phyloP scores from a whole-genome alignment of 2,888 invertebrate genomes.

The Caenorhabditis angaria region DNA sequence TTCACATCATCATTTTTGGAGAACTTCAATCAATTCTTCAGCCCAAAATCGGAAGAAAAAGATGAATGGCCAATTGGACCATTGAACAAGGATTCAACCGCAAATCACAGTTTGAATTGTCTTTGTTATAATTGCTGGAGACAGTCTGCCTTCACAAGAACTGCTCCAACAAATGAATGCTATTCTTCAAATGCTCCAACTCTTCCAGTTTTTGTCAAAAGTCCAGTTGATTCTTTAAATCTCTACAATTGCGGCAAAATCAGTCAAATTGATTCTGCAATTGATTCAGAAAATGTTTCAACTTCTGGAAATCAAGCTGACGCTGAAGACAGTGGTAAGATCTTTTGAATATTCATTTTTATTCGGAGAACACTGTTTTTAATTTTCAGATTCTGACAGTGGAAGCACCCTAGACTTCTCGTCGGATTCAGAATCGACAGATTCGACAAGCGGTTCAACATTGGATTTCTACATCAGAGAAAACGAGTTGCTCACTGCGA shows the following conservation, averaged over 20 bases:
- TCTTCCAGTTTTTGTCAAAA: constrained; percentile 8
- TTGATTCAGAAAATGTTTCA: neutral
- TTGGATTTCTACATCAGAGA: neutral
- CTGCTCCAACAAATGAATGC: neutral
- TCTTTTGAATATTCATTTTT: neutral
- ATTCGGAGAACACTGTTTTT: constrained; percentile 6
- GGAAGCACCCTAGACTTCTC: constrained; percentile 13
- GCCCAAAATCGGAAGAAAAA: neutral
- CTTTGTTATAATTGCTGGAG: constrained; percentile 3
- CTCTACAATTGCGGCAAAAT: constrained; percentile 5
- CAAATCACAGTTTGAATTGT: constrained; percentile 3
- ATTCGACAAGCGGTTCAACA: neutral
- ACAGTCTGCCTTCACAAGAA: neutral
- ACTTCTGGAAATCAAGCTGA: neutral
- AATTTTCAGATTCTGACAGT: constrained; percentile 11
- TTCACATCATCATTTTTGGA: neutral
- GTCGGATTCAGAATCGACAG: constrained; percentile 12
- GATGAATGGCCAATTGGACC: neutral
- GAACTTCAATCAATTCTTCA: neutral
- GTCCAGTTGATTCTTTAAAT: constrained; percentile 2
- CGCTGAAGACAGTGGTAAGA: neutral
- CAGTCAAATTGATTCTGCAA: neutral
- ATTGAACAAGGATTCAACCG: neutral
- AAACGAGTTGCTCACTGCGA: neutral
- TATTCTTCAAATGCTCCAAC: neutral